Conservation (phyloP, 2,113 vertebrate species). For the Oenanthe oenanthe region DNA sequence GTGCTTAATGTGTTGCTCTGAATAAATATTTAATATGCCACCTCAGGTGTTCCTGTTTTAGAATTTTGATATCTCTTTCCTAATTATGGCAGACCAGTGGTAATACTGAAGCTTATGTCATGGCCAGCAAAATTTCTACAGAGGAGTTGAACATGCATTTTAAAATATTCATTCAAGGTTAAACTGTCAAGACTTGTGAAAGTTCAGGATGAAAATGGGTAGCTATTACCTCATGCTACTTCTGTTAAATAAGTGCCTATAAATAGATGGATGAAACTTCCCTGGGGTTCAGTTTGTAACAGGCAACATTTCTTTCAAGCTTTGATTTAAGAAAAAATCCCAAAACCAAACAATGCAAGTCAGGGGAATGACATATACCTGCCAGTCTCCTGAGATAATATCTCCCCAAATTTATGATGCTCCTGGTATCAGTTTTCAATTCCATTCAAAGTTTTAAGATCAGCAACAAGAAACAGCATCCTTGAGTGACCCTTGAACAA, state of each 20-base stretch:
- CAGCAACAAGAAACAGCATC: neutral
- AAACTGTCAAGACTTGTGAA: conserved; percentile 28
- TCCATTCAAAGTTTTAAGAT: neutral
- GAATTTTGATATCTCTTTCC: conserved; percentile 53
- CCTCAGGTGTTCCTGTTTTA: conserved; percentile 52
- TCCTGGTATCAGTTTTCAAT: neutral
- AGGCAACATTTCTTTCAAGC: neutral
- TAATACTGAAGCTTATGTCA: neutral
- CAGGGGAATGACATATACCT: neutral
- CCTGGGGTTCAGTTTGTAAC: neutral
- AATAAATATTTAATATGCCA: conserved; percentile 66
- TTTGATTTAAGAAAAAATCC: neutral
- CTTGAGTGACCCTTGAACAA: neutral
- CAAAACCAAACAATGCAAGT: neutral
- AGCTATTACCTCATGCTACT: neutral
- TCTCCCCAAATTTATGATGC: neutral
- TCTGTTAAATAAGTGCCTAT: neutral
- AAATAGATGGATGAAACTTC: neutral
- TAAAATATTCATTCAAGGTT: conserved; percentile 44
- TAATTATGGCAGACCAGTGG: conserved; percentile 37
- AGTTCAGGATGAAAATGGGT: conserved; percentile 11
- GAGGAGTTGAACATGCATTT: neutral
- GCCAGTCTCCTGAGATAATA: neutral
- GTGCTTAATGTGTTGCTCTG: conserved; percentile 37
- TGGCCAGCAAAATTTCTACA: neutral